Percentiles rank a stretch among this genome's conserved stretches.
Conservation (phyloP, 2,888 invertebrate genomes). For the Noctuana brunneofusca region DNA sequence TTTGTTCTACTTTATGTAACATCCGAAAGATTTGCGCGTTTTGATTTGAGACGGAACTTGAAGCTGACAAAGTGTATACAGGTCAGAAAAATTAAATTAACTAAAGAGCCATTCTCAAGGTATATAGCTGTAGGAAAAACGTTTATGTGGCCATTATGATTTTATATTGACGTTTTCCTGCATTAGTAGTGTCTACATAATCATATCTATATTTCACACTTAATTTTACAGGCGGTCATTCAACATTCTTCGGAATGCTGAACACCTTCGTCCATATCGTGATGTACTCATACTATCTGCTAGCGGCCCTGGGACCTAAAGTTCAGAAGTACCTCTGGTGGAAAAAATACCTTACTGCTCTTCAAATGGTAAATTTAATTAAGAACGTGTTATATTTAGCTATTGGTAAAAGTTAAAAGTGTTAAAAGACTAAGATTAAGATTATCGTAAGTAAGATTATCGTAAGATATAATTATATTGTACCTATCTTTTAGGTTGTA, state of each 20-base stretch:
- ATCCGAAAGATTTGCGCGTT: background rate
- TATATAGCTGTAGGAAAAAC: background rate
- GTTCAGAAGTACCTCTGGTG: conserved; percentile 96
- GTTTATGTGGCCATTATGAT: background rate
- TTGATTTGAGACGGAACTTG: background rate
- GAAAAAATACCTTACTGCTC: conserved; percentile 95
- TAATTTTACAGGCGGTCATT: conserved; percentile 89
- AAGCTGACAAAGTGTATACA: background rate
- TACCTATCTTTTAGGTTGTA: too few relatives aligned
- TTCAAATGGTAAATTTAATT: conserved; percentile 89
- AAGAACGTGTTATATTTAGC: too few relatives aligned
- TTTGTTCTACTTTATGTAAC: background rate
- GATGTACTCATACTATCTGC: conserved; percentile 96
- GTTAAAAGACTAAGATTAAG: too few relatives aligned
- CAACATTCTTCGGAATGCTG: conserved; percentile 95
- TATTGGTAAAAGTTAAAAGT: too few relatives aligned
- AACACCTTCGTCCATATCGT: conserved; percentile 97
- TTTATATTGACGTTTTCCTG: background rate
- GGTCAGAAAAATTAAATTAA: background rate
- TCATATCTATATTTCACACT: conserved; percentile 5
- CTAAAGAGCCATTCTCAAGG: background rate
- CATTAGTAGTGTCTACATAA: background rate
- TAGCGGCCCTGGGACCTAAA: conserved; percentile 94
- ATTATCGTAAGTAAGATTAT: too few relatives aligned
- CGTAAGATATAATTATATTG: too few relatives aligned